These are phyloP conservation scores for Ailuropoda melanoleuca DNA, from an alignment of 2,113 vertebrate genomes.

Conservation along the genomic window DNA sequence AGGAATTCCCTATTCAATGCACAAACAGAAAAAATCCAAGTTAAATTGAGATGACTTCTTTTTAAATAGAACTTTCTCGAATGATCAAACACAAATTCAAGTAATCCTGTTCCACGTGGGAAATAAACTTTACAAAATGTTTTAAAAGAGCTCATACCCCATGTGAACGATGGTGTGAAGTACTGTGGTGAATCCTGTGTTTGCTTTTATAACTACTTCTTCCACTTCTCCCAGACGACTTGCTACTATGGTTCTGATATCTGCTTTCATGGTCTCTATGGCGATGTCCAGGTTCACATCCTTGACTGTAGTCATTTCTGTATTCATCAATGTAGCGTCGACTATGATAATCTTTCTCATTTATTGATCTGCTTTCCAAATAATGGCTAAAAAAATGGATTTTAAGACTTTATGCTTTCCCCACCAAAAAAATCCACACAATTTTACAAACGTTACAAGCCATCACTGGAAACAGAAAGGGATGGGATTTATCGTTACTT, in stretches of 20 bases:
- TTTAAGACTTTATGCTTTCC: background rate
- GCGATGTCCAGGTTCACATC: constrained; percentile 77
- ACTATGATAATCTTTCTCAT: constrained; percentile 80
- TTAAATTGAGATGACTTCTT: constrained; percentile 61
- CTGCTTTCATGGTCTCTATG: constrained; percentile 83
- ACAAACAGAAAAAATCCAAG: constrained; percentile 60
- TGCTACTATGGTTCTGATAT: constrained; percentile 90
- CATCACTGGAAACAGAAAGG: background rate
- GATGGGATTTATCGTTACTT: background rate
- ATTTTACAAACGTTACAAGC: background rate
- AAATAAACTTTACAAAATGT: constrained; percentile 56
- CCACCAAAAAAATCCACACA: background rate
- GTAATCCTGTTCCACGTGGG: constrained; percentile 54
- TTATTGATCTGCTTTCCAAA: constrained; percentile 76
- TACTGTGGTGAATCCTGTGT: constrained; percentile 73
- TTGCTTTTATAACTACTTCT: constrained; percentile 86
- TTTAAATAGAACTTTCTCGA: constrained; percentile 51
- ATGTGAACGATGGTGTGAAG: constrained; percentile 81
- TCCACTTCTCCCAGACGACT: constrained; percentile 87
- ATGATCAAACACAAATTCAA: constrained; percentile 8
- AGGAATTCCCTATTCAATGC: constrained; percentile 38
- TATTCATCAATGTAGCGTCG: constrained; percentile 79
- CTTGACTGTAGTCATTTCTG: constrained; percentile 77
- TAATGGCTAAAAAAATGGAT: constrained; percentile 75
- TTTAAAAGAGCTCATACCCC: constrained; percentile 85